These are phyloP conservation scores for Tethya wilhelma DNA, from an alignment of 37 sponge, comb jelly and placozoan species.

Conservation along the genomic window DNA sequence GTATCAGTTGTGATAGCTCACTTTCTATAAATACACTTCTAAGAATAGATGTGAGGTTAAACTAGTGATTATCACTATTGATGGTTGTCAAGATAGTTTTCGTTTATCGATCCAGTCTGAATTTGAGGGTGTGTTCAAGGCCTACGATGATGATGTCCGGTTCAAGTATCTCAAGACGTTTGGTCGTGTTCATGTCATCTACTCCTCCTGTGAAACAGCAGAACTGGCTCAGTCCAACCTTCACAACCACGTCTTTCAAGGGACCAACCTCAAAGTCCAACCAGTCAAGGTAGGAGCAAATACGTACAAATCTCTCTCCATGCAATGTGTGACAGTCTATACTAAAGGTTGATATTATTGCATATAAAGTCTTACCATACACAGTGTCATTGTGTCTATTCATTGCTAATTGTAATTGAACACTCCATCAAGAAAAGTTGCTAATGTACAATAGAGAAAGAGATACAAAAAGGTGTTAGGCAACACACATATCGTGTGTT, in stretches of 20 bases:
- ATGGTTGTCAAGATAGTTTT: not conserved
- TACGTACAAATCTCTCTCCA: not conserved
- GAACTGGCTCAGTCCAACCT: constrained; percentile 34
- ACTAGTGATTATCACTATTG: not conserved
- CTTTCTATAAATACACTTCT: too few species aligned
- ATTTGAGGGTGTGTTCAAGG: constrained; percentile 54
- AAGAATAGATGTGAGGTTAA: too few species aligned
- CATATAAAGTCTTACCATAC: not conserved
- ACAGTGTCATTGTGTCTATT: not conserved
- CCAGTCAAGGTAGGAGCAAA: constrained; percentile 34
- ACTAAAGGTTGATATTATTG: not conserved
- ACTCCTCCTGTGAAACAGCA: constrained; percentile 19
- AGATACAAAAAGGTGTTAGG: too few species aligned
- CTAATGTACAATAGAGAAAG: too few species aligned
- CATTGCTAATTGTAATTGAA: not conserved
- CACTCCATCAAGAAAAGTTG: too few species aligned
- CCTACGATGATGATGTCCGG: constrained; percentile 42
- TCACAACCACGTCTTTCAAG: constrained; percentile 34
- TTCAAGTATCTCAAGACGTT: constrained; percentile 61
- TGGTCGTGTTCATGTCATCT: constrained; percentile 49
- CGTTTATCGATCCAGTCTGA: constrained; percentile 27
- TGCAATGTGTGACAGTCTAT: not conserved
- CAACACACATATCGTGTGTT: too few species aligned
- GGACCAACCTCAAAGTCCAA: constrained; percentile 32
- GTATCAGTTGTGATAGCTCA: too few species aligned